Evolutionary conservation across 1,140 invertebrate genomes (phyloP).

Genomic region (Protaetia brevitarsis): DNA sequence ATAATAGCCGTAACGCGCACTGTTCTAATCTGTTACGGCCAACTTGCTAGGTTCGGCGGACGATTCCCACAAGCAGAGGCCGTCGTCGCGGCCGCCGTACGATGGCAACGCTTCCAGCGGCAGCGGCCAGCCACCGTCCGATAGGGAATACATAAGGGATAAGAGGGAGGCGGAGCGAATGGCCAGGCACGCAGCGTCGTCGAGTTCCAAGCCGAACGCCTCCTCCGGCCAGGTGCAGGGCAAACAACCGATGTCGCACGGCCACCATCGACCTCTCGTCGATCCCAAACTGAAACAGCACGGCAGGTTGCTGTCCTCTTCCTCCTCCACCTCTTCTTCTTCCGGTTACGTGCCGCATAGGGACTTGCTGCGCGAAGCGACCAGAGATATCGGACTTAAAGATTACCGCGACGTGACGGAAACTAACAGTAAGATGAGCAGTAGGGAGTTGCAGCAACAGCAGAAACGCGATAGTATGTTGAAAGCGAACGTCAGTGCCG

Average conservation of each 20-base stretch:
- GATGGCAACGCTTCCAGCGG: constrained; percentile 29
- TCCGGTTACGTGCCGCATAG: constrained; percentile 25
- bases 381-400: constrained; percentile 31
- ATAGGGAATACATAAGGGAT: constrained; percentile 55
- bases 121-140: constrained; percentile 41
- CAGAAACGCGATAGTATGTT: constrained; percentile 37
- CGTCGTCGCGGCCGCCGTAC: constrained; percentile 44
- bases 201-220: constrained; percentile 44
- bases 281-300: constrained; percentile 43
- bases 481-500: constrained; percentile 34
- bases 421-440: neutral
- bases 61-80: constrained; percentile 35
- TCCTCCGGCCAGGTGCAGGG: constrained; percentile 35
- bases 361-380: constrained; percentile 38
- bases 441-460: constrained; percentile 18
- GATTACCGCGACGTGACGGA: neutral
- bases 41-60: constrained; percentile 1
- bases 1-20: neutral
- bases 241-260: constrained; percentile 34
- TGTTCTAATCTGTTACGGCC: neutral
- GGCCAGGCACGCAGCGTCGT: constrained; percentile 47
- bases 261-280: constrained; percentile 36
- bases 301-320: too few species aligned
- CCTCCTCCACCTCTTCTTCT: too few species aligned
- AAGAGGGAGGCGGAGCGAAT: constrained; percentile 54